Evolutionary conservation across 2,113 vertebrate species (phyloP), one percentile per base, ranked within the genome.

Genomic region (Heloderma charlesbogerti): DNA sequence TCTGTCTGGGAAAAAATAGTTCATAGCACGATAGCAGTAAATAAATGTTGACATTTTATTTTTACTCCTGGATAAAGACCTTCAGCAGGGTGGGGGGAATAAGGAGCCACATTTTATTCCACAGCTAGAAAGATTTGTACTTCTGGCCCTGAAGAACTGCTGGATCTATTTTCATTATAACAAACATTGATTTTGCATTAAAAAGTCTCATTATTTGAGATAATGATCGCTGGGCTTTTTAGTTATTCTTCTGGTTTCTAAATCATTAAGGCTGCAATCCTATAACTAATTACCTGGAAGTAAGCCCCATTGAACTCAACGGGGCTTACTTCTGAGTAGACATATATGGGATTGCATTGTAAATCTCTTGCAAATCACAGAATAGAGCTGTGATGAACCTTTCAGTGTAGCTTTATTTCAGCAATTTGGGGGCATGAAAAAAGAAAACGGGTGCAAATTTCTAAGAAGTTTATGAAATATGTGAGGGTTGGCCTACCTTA

Each of bases 151-250:
- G 96, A 93, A 96, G 96, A 97, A 95, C 95, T 83, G 94, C 95
- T 93, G 95, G 97, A 97, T 97, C 96, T 97, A 96, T 98, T 98
- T 98, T 97, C 97, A 97, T 98, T 98, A 97, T 95, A 97, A 96
- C 96, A 97, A 97, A 96, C 94, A 97, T 97, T 97, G 97, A 98
- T 98, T 98, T 98, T 98, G 95, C 97, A 97, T 97, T 97, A 95
- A 97, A 98, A 98, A 96, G 96, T 96, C 97, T 98, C 96, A 97
- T 98, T 98, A 97, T 97, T 97, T 96, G 96, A 97, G 97, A 96
- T 98, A 98, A 98, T 97, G 96, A 97, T 95, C 97, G 96, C 92
- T 97, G 94, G 94, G 93, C 96, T 97, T 95, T 96, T 97, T 96
- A 96, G 96, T 97, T 97, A 96, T 97, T 97, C 89, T 97, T 97